Base-by-base conservation (phyloP, 2,888 invertebrate genomes). In the Megalurothrips usitatus region DNA sequence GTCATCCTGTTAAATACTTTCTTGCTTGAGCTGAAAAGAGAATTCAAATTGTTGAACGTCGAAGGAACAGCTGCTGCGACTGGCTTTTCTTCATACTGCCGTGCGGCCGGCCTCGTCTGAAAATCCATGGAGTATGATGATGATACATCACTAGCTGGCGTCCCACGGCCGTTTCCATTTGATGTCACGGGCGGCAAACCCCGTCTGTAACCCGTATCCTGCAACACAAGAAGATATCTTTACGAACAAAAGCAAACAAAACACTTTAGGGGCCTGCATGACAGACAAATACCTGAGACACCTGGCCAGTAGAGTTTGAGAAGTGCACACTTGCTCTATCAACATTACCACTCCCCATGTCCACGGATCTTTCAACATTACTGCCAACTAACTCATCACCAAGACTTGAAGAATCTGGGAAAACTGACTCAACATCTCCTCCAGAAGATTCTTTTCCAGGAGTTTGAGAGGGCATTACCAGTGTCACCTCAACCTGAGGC, bases 391-490 rank as follows among this genome's bases (percentile, higher is more conserved):
- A 88, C 86, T 95, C 91, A 86, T 95, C 95, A 84, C 93, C 93
- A 84, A 95, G 90, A 86, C 95, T 95, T 83, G 94, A 94, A 10
- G 95, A 94, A 88, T 96, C 96, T 1, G 95, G 93, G 63, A 94
- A 91, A 68, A 95, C 93, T 83, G 95, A 95, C 88, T 96, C 96
- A 83, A 94, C 90, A 88, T 96, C 96, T 81, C 94, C 92, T 82
- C 92, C 92, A 81, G 94, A 94, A 82, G 94, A 95, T 89, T 95
- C 95, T 87, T 94, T 95, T 12, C 95, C 94, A 75, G 94, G 94
- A 85, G 92, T 93, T 86, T 91, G 92, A 82, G 94, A 92, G 58
- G 96, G 95, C 90, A 96, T 94, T 82, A 97, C 94, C 84, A 97
- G 91, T 0, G 96, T 96, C 82, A 97, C 88, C 87, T 97, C 97